Evolutionary conservation across 2,113 vertebrate genomes (phyloP).

Genomic region (Zosterops pallidus): DNA sequence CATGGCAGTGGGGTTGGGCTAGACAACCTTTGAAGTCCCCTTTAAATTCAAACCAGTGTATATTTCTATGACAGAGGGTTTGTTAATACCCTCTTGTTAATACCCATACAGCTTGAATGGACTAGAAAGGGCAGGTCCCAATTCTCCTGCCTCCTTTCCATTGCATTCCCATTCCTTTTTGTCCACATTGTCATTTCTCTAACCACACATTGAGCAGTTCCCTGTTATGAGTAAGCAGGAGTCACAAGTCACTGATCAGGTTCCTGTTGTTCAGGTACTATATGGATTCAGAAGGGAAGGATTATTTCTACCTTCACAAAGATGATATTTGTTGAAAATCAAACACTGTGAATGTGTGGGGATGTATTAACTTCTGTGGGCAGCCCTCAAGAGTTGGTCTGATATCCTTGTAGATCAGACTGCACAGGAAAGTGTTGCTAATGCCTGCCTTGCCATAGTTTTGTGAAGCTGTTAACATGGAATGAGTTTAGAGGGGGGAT

Average conservation of each 20-base stretch:
- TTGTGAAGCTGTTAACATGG: neutral
- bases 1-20: neutral
- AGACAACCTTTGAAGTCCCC: neutral
- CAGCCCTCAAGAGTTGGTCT: neutral
- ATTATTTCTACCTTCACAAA: neutral
- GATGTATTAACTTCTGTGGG: neutral
- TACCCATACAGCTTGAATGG: neutral
- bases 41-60: neutral
- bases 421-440: neutral
- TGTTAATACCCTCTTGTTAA: neutral
- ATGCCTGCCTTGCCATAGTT: neutral
- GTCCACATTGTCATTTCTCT: neutral
- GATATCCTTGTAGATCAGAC: neutral
- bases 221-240: neutral
- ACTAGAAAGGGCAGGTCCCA: neutral
- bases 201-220: neutral
- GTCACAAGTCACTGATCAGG: neutral
- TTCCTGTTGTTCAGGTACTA: neutral
- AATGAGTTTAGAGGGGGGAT: neutral
- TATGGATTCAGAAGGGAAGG: neutral
- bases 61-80: neutral
- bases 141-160: neutral
- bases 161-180: neutral
- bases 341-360: neutral
- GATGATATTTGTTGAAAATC: neutral